Evolutionary conservation across 2,888 invertebrate genomes (phyloP).

Genomic region (Lasioglossum figueresi): DNA sequence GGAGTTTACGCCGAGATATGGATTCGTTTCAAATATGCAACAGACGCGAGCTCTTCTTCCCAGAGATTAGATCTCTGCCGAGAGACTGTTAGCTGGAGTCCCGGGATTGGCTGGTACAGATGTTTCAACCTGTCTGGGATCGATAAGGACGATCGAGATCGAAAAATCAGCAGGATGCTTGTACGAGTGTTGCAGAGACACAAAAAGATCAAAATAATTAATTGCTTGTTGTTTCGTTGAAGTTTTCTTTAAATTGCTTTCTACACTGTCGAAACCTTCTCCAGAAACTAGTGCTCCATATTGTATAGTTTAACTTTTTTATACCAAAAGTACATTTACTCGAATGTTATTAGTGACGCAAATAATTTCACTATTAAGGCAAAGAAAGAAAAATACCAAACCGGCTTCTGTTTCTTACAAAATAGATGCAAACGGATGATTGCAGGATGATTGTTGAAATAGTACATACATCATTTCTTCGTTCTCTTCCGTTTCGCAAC

Average conservation of each 20-base stretch:
- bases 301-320: too few species aligned
- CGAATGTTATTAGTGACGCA: too few species aligned
- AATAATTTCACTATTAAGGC: too few species aligned
- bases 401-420: too few species aligned
- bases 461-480: too few species aligned
- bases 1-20: background rate
- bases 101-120: background rate
- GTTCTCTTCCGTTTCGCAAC: background rate
- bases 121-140: background rate
- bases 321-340: too few species aligned
- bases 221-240: background rate
- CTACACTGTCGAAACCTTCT: too few species aligned
- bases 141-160: background rate
- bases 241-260: background rate
- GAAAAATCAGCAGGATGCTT: background rate
- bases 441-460: background rate
- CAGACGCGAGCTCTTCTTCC: background rate
- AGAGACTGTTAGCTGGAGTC: background rate
- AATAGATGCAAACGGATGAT: background rate
- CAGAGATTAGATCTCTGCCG: background rate
- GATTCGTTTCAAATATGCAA: slow-evolving; percentile 1
- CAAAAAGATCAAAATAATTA: background rate
- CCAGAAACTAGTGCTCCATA: too few species aligned
- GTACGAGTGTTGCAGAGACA: background rate
- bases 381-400: too few species aligned